Percentiles rank a stretch among this genome's conserved stretches.
Evolutionary conservation across 2,888 invertebrate species (phyloP).

Genomic region (Ophion slaviceki): DNA sequence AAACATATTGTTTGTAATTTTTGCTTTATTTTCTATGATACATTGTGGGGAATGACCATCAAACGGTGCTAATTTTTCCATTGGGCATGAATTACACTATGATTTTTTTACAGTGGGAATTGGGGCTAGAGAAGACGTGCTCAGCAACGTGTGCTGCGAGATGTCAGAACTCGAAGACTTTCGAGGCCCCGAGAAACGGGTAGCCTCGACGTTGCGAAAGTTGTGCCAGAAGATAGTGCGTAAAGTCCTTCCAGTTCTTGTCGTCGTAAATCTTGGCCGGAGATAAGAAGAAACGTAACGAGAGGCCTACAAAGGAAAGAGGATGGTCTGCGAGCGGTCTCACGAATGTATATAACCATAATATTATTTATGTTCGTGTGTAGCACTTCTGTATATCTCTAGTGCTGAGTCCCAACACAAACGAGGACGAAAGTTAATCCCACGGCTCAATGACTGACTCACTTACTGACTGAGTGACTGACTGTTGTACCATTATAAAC

Average conservation of each 20-base stretch:
- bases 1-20: background rate
- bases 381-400: conserved; percentile 5
- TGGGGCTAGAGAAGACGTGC: background rate
- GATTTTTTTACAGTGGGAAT: conserved; percentile 6
- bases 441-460: conserved; percentile 74
- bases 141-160: background rate
- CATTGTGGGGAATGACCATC: background rate
- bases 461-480: conserved; percentile 73
- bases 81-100: background rate
- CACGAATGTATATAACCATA: background rate
- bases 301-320: conserved; percentile 23
- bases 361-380: conserved; percentile 4
- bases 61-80: background rate
- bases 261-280: conserved; percentile 50
- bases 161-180: conserved; percentile 7
- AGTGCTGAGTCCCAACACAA: conserved; percentile 34
- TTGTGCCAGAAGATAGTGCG: conserved; percentile 47
- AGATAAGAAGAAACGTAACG: conserved; percentile 58
- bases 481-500: conserved; percentile 56
- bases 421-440: conserved; percentile 72
- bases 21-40: too few relatives aligned
- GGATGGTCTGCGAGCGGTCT: conserved; percentile 18
- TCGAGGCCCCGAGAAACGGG: conserved; percentile 11
- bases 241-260: conserved; percentile 42
- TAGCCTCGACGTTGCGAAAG: conserved; percentile 48